Conservation (phyloP, 1,140 invertebrate species). For the Chymomyza costata region DNA sequence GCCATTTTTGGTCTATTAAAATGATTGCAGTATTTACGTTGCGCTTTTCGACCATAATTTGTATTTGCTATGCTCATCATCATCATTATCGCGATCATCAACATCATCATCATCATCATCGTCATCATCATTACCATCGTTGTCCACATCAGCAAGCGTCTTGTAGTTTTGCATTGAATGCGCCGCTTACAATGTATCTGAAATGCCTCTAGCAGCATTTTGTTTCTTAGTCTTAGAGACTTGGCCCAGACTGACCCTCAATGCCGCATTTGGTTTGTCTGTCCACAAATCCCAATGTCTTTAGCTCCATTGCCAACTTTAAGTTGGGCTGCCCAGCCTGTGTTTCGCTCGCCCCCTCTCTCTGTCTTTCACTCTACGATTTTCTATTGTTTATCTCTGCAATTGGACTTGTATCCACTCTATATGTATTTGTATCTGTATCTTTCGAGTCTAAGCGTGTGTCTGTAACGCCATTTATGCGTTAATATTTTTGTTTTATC, state of each 20-base stretch:
- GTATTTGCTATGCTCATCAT: constrained; percentile 69
- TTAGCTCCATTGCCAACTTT: not conserved
- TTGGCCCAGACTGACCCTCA: not conserved
- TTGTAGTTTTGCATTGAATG: constrained; percentile 38
- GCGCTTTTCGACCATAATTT: constrained; percentile 70
- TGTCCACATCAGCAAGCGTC: constrained; percentile 20
- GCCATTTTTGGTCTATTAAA: constrained; percentile 73
- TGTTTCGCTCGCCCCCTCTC: not conserved
- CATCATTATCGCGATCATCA: constrained; percentile 38
- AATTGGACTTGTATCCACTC: too few relatives aligned
- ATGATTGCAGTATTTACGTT: constrained; percentile 73
- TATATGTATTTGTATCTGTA: not conserved
- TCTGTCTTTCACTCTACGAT: too few relatives aligned
- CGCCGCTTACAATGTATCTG: constrained; percentile 32
- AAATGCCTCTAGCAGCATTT: constrained; percentile 1
- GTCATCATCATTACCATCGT: not conserved
- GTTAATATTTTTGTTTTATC: constrained; percentile 62
- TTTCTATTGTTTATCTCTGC: constrained; percentile 73
- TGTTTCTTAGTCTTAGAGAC: too few relatives aligned
- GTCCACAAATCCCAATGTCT: too few relatives aligned
- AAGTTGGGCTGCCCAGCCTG: not conserved
- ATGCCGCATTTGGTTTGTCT: constrained; percentile 45
- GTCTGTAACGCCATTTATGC: constrained; percentile 34
- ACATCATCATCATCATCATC: constrained; percentile 28
- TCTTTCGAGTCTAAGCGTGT: not conserved